Conservation (phyloP, 1,140 invertebrate species). For the Caenorhabditis brenneri region DNA sequence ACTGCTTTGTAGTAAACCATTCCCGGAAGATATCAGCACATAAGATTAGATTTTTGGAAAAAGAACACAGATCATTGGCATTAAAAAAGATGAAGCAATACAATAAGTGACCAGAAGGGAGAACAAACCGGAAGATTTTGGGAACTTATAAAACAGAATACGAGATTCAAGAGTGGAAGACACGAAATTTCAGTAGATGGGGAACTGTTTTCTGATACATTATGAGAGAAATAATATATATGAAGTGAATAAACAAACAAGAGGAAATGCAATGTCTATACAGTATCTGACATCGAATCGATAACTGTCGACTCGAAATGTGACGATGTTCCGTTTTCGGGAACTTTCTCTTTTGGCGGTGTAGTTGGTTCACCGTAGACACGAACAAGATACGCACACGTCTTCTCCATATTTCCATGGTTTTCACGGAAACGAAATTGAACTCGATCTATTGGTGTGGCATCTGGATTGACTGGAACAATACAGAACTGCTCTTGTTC, state of each 20-base stretch:
- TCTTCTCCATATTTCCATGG: constrained; percentile 20
- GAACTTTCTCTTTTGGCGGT: background rate
- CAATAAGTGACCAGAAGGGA: background rate
- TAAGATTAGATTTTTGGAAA: background rate
- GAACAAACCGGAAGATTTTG: background rate
- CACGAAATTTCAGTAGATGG: background rate
- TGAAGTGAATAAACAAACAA: background rate
- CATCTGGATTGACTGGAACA: background rate
- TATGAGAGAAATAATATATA: background rate
- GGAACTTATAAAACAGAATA: background rate
- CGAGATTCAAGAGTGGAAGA: background rate
- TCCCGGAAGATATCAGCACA: background rate
- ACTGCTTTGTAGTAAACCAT: background rate
- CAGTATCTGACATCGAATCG: background rate
- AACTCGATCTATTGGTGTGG: background rate
- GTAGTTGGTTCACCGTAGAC: background rate
- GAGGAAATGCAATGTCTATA: background rate
- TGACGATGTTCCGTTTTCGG: background rate
- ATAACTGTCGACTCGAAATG: background rate
- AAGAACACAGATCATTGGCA: background rate
- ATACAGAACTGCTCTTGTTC: constrained; percentile 29
- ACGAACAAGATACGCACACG: constrained; percentile 3
- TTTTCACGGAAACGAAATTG: constrained; percentile 31
- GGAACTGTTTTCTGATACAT: background rate
- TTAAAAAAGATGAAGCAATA: background rate